phyloP scores from a whole-genome alignment of 2,797 vertebrate genomes.

The Argyrosomus regius region DNA sequence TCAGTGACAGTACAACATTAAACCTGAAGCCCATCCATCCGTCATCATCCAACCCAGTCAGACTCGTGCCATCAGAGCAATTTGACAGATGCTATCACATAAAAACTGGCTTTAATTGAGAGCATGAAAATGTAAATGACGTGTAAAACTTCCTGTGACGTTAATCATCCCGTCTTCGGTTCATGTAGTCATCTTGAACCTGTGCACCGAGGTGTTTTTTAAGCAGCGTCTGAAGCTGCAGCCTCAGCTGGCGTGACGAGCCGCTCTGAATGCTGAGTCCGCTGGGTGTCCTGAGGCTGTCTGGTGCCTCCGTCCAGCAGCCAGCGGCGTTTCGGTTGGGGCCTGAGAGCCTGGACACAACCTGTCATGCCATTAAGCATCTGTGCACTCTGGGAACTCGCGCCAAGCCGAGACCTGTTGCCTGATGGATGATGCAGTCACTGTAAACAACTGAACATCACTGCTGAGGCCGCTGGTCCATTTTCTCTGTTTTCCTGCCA shows the following conservation, averaged over 20 bases:
- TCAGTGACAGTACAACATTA: neutral
- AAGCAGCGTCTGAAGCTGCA: slow-evolving; percentile 7
- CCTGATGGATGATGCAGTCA: slow-evolving; percentile 54
- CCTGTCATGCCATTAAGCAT: slow-evolving; percentile 65
- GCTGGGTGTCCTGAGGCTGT: slow-evolving; percentile 42
- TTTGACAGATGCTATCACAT: neutral
- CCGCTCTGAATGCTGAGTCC: slow-evolving; percentile 11
- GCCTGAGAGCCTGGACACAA: slow-evolving; percentile 40
- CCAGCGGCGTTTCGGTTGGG: slow-evolving; percentile 17
- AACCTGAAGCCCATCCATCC: neutral
- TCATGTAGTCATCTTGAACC: neutral
- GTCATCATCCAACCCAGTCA: neutral
- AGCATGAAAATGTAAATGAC: neutral
- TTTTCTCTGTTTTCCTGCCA: slow-evolving; percentile 19
- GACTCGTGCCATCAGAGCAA: neutral
- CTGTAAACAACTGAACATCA: slow-evolving; percentile 41
- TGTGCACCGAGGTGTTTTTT: neutral
- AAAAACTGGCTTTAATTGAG: neutral
- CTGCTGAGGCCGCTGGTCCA: neutral
- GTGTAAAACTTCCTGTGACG: neutral
- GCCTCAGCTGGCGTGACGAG: slow-evolving; percentile 1
- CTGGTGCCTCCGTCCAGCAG: slow-evolving; percentile 34
- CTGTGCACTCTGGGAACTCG: slow-evolving; percentile 53
- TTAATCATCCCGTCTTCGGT: neutral
- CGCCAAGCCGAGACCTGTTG: slow-evolving; percentile 49